These are phyloP conservation scores for Aphyosemion australe DNA, from an alignment of 2,113 vertebrate species.

Conservation along the genomic window DNA sequence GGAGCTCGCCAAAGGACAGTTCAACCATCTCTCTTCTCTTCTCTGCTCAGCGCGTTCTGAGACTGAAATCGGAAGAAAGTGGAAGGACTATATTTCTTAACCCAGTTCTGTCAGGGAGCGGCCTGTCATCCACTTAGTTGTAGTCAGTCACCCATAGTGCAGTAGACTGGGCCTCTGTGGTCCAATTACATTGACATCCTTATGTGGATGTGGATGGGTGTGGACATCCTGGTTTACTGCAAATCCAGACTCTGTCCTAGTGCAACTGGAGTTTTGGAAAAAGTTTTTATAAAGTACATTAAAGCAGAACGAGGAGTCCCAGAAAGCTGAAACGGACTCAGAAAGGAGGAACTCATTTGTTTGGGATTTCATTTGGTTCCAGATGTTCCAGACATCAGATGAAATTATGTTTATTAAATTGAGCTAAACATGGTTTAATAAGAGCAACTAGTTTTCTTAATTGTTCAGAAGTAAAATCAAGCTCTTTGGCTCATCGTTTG, in stretches of 20 bases:
- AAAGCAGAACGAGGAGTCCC: neutral
- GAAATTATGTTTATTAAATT: too few relatives aligned
- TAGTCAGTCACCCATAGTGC: slow-evolving; percentile 57
- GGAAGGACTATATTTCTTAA: slow-evolving; percentile 61
- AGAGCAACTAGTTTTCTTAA: too few relatives aligned
- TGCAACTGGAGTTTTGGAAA: too few relatives aligned
- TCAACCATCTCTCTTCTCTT: slow-evolving; percentile 27
- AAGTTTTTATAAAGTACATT: slow-evolving; percentile 3
- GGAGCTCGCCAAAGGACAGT: slow-evolving; percentile 3
- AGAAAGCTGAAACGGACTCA: too few relatives aligned
- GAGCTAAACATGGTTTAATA: too few relatives aligned
- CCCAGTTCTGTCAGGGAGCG: slow-evolving; percentile 77
- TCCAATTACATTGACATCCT: slow-evolving; percentile 65
- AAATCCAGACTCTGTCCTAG: slow-evolving; percentile 15
- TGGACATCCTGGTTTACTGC: slow-evolving; percentile 25
- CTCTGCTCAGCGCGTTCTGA: slow-evolving; percentile 31
- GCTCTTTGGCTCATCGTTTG: too few relatives aligned
- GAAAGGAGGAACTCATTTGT: neutral
- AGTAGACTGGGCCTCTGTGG: slow-evolving; percentile 46
- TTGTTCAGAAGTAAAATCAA: too few relatives aligned
- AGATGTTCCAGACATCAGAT: too few relatives aligned
- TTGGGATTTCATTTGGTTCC: too few relatives aligned
- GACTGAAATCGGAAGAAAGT: slow-evolving; percentile 25
- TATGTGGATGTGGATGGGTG: slow-evolving; percentile 39
- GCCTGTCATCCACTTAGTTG: slow-evolving; percentile 55